A percentile compares a stretch with the other conserved stretches of the same genome.
phyloP scores from a whole-genome alignment of 1,140 invertebrate genomes.

The Contarinia nasturtii region DNA sequence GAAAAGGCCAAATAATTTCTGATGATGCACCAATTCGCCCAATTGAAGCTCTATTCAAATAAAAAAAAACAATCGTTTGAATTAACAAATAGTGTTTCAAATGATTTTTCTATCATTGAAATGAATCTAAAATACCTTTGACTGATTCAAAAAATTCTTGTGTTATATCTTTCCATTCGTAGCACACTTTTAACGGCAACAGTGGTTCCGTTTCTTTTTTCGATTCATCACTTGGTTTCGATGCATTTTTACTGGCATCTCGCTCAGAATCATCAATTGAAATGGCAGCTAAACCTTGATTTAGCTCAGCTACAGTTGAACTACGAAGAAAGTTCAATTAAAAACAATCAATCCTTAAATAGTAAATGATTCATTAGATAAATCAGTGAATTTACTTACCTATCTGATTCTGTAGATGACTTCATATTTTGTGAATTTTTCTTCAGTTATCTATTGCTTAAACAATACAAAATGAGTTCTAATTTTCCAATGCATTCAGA shows the following conservation, averaged over 20 bases:
- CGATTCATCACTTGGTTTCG: background rate
- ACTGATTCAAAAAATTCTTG: slow-evolving; percentile 47
- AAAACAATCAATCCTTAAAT: no score
- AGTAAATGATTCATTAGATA: no score
- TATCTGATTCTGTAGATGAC: no score
- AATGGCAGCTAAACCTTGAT: no score
- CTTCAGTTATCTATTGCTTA: no score
- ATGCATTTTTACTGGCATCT: background rate
- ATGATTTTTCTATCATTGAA: background rate
- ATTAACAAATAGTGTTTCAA: background rate
- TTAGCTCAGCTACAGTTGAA: no score
- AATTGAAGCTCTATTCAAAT: slow-evolving; percentile 53
- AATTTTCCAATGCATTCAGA: no score
- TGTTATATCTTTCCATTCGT: slow-evolving; percentile 52
- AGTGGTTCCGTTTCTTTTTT: background rate
- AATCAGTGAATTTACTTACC: no score
- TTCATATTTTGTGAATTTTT: no score
- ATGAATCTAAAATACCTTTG: slow-evolving; percentile 27
- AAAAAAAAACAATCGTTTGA: background rate
- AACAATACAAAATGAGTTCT: no score
- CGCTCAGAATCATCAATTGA: no score
- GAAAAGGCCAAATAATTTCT: slow-evolving; percentile 72
- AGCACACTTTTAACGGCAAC: slow-evolving; percentile 1
- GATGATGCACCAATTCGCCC: slow-evolving; percentile 78
- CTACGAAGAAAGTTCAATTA: no score